Evolutionary conservation across 2,888 invertebrate genomes (phyloP), one percentile per base, ranked within the genome.

Genomic region (Thyatira batis): DNA sequence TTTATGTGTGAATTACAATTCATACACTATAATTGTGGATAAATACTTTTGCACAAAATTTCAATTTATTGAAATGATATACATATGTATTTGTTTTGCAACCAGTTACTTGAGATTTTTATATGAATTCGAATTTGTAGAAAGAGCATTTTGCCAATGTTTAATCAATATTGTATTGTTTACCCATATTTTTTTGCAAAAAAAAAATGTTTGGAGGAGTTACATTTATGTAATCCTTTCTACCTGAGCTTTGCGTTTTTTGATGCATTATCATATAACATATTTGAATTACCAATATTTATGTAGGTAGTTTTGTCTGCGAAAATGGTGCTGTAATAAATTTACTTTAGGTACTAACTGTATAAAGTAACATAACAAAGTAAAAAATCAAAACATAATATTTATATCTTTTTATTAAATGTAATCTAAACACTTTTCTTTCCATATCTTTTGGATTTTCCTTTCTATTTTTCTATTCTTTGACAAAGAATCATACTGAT

Each of bases 371-470:
- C 64, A 76, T 77, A 39, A 39, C n/a, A 39, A 17, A 48, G 27
- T 28, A 48, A 48, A 48, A 48, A 48, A 20, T 27, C 46, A 20
- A 48, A n/a, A 48, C 27, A 67, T 67, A 61, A 50, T 63, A 57
- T 54, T 60, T 56, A 58, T 46, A 39, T 45, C 52, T 25, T 95
- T 73, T 79, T 75, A 78, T 80, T 82, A 73, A 57, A 71, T 61
- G 67, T 78, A 87, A 56, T 84, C 82, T 60, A 84, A 69, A 72
- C 90, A 92, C 77, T 89, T 92, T 65, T 88, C 81, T 62, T 85
- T 76, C 92, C 92, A 92, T 61, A 89, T 79, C 61, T 82, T 86
- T 60, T 81, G 62, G 49, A 91, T 76, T 60, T 86, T 89, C 56
- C 71, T 85, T 67, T 84, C 76, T 50, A 90, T 78, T 76, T 88